Percentiles rank a stretch among this genome's conserved stretches.
Conservation (phyloP, 1,140 invertebrate genomes). For the Bombus confusus region DNA sequence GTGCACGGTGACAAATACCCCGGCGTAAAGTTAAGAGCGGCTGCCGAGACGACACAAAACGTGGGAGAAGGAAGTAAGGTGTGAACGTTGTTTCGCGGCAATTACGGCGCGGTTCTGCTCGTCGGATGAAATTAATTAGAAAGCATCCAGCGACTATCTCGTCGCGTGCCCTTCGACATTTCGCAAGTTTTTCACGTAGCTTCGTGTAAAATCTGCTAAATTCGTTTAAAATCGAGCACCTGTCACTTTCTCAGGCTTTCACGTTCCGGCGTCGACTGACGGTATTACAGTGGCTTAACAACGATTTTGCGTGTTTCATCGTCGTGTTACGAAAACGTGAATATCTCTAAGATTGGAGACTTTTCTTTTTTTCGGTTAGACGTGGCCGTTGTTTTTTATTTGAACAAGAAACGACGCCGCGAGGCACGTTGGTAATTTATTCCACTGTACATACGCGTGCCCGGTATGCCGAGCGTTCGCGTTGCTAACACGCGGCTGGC, state of each 20-base stretch:
- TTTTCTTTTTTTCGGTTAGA: background rate
- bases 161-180: slow-evolving; percentile 21
- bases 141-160: slow-evolving; percentile 37
- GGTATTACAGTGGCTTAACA: slow-evolving; percentile 6
- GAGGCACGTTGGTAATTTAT: slow-evolving; percentile 12
- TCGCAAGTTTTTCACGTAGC: slow-evolving; percentile 5
- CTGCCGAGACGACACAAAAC: slow-evolving; percentile 3
- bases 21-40: slow-evolving; percentile 66
- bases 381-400: background rate
- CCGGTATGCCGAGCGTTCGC: background rate
- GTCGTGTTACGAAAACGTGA: background rate
- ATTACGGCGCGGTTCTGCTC: slow-evolving; percentile 67
- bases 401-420: background rate
- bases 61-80: background rate
- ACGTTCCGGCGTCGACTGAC: background rate
- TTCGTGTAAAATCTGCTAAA: background rate
- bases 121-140: slow-evolving; percentile 73
- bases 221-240: background rate
- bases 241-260: background rate
- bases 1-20: slow-evolving; percentile 68
- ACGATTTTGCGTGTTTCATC: slow-evolving; percentile 24
- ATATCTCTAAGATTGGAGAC: background rate
- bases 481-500: background rate
- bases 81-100: slow-evolving; percentile 65
- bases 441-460: background rate